Percentiles rank a stretch among this genome's conserved stretches.
Evolutionary conservation across 2,797 vertebrate genomes (phyloP).

Genomic region (Hydrolagus colliei): DNA sequence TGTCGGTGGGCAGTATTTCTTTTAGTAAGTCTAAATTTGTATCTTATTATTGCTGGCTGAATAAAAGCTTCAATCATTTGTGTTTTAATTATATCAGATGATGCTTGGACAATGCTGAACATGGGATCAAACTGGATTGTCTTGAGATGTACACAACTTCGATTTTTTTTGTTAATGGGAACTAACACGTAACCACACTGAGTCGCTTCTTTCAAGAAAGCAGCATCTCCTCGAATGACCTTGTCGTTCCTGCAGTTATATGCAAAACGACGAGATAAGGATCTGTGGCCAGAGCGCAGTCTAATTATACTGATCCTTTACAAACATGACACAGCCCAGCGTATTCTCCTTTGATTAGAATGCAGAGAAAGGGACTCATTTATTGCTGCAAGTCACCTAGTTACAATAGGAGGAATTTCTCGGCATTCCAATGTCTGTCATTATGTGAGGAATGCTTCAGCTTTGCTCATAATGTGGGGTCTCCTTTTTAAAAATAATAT

Average conservation of each 20-base stretch:
- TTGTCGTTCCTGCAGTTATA: slow-evolving; percentile 49
- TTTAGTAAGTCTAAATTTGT: too few relatives aligned
- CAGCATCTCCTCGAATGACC: slow-evolving; percentile 50
- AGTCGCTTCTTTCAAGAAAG: slow-evolving; percentile 44
- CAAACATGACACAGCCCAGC: slow-evolving; percentile 51
- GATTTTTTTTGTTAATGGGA: neutral
- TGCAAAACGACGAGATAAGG: slow-evolving; percentile 56
- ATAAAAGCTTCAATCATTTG: neutral
- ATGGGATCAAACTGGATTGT: neutral
- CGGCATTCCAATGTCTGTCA: slow-evolving; percentile 61
- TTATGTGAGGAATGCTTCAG: slow-evolving; percentile 62
- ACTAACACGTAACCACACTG: neutral
- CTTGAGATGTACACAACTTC: neutral
- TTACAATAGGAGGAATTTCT: slow-evolving; percentile 65
- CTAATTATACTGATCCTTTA: slow-evolving; percentile 62
- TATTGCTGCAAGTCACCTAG: slow-evolving; percentile 61
- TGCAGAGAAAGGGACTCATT: slow-evolving; percentile 57
- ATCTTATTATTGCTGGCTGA: neutral
- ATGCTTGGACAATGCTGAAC: neutral
- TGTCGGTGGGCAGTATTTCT: too few relatives aligned
- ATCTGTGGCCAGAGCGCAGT: slow-evolving; percentile 54
- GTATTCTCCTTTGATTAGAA: slow-evolving; percentile 60
- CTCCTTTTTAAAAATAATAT: neutral
- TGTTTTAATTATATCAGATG: neutral
- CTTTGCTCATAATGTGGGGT: slow-evolving; percentile 60